Base-by-base conservation (phyloP, 1,140 invertebrate species). In the Anoplolepis gracilipes region DNA sequence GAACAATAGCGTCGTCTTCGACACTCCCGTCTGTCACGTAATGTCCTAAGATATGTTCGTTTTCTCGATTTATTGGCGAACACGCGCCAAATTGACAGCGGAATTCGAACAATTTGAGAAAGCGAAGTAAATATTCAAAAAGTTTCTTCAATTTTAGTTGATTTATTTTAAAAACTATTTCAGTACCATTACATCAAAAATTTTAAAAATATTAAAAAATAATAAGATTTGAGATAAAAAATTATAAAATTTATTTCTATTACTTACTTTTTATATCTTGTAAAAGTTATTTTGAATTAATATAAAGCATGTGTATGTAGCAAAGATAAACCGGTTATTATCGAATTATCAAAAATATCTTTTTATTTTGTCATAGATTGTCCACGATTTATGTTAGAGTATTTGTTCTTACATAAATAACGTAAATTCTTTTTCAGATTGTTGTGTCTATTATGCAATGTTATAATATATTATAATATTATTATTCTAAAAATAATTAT, bases 1-100 rank as follows among this genome's bases (percentile, higher is more conserved):
- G 78, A 82, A 82, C 78, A 82, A 82, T 82, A 1, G 65, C 11
- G 22, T 72, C 67, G 49, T 82, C 46, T 55, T 69, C 46, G 46
- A 79, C 46, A 69, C 33, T 22, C 42, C 16, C 46, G 22, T 79
- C 65, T 57, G 7, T 22, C 19, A 61, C 10, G 19, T 36, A 72
- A 30, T 55, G 13, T 30, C 36, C 39, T 82, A 28, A 33, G 53
- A 46, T 69, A 55, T 30, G 67, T 39, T 82, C 36, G 78, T 6
- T 65, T 70, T 70, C 64, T 39, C 36, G 36, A 25, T 72, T 73
- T 73, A 82, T 72, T 73, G 77, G 65, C 65, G 25, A 61, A 69
- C 13, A 33, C 62, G 46, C 62, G 42, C 42, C 65, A 79, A 72
- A 82, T 73, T 82, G 53, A 73, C 65, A 82, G 28, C 55, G 53